Evolutionary conservation across 2,797 vertebrate genomes (phyloP).

Genomic region (Enteromius anoplus): DNA sequence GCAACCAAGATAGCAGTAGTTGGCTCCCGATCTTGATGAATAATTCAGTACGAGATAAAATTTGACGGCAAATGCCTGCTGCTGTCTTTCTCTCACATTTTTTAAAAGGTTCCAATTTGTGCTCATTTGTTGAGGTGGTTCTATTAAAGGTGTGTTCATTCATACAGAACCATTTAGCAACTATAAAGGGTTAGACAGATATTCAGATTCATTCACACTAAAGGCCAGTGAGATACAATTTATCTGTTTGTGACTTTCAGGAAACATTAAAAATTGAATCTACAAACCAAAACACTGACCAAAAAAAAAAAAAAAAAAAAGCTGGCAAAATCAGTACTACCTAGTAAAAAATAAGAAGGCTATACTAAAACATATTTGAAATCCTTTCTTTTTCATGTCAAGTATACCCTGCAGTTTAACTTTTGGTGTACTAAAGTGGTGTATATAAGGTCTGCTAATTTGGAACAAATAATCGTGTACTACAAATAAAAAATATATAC

Average conservation of each 20-base stretch:
- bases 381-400: no score
- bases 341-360: no score
- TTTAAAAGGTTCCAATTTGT: not conserved
- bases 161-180: not conserved
- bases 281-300: not conserved
- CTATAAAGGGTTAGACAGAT: not conserved
- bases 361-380: no score
- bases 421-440: not conserved
- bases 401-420: not conserved
- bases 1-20: slow-evolving; percentile 52
- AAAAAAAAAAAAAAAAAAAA: not conserved
- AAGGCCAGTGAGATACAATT: not conserved
- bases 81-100: slow-evolving; percentile 15
- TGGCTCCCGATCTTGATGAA: slow-evolving; percentile 60
- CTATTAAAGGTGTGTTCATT: slow-evolving; percentile 12
- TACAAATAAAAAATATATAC: not conserved
- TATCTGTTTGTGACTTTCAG: not conserved
- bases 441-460: not conserved
- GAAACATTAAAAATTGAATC: not conserved
- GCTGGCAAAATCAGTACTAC: not conserved
- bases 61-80: slow-evolving; percentile 41
- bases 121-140: slow-evolving; percentile 8
- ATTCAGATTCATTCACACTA: not conserved
- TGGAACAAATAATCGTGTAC: not conserved
- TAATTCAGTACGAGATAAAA: slow-evolving; percentile 63